Conservation (phyloP, 2,113 vertebrate species). For the Erythrocercus mccallii region DNA sequence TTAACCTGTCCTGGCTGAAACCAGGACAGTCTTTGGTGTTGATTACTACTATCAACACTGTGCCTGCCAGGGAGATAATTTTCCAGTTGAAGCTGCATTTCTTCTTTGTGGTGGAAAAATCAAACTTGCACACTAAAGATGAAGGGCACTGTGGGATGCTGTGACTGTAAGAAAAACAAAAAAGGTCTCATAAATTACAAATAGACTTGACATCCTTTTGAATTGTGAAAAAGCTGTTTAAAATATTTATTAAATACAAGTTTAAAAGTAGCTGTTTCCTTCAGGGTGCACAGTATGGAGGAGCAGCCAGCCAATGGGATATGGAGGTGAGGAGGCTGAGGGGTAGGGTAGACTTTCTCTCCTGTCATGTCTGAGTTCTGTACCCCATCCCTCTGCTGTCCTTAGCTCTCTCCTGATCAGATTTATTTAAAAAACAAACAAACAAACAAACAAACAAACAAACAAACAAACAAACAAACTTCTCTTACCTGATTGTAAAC, state of each 20-base stretch:
- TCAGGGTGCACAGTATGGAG: neutral
- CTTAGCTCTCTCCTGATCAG: neutral
- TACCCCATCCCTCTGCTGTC: neutral
- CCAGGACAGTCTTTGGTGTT: neutral
- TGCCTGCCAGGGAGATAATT: neutral
- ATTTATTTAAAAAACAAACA: neutral
- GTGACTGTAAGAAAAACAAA: neutral
- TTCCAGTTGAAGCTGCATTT: neutral
- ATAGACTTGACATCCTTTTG: neutral
- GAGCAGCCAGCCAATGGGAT: neutral
- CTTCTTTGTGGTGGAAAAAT: neutral
- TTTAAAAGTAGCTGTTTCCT: neutral
- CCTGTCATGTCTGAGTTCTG: neutral
- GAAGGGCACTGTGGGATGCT: neutral
- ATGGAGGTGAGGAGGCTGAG: rapidly evolving
- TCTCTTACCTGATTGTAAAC: neutral
- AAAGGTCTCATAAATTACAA: neutral
- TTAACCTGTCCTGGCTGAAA: neutral
- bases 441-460: too few relatives aligned
- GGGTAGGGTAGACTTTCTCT: neutral
- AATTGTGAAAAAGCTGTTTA: neutral
- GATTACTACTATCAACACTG: neutral
- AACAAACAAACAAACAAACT: neutral
- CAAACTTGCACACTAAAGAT: neutral
- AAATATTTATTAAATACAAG: neutral